Percentiles rank a stretch among this genome's conserved stretches.
These are phyloP conservation scores for Amiota communis DNA, from an alignment of 2,888 invertebrate species.

Conservation along the genomic window DNA sequence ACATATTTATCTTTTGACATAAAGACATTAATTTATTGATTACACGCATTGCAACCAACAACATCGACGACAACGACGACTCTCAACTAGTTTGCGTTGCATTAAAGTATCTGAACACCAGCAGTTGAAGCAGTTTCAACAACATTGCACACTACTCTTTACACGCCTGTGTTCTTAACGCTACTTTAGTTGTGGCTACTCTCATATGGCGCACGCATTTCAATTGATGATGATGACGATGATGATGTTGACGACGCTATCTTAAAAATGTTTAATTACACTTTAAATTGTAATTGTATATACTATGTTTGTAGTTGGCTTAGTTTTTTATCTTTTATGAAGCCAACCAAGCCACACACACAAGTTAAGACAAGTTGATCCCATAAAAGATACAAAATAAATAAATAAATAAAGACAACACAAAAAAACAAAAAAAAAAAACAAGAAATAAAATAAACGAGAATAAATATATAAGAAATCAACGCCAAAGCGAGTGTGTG, in stretches of 20 bases:
- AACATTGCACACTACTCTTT: too few species aligned
- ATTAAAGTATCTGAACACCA: background rate
- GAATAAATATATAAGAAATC: too few species aligned
- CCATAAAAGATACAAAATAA: too few species aligned
- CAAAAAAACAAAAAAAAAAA: too few species aligned
- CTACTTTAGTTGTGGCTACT: too few species aligned
- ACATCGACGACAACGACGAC: background rate
- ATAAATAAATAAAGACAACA: too few species aligned
- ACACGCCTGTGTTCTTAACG: too few species aligned
- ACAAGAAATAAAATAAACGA: too few species aligned
- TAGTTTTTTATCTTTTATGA: background rate
- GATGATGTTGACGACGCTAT: constrained; percentile 2
- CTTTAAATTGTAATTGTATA: constrained; percentile 17
- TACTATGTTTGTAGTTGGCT: background rate
- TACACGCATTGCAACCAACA: background rate
- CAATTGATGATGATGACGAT: constrained; percentile 13
- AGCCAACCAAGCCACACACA: background rate
- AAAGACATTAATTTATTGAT: constrained; percentile 3
- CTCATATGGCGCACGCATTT: too few species aligned
- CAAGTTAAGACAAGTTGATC: too few species aligned
- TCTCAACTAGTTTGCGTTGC: background rate
- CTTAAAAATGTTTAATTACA: constrained; percentile 26
- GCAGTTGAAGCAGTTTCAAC: too few species aligned
- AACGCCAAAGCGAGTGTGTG: background rate
- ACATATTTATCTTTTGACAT: too few species aligned